Base-by-base conservation (phyloP, 2,888 invertebrate species). In the Monochamus alternatus region DNA sequence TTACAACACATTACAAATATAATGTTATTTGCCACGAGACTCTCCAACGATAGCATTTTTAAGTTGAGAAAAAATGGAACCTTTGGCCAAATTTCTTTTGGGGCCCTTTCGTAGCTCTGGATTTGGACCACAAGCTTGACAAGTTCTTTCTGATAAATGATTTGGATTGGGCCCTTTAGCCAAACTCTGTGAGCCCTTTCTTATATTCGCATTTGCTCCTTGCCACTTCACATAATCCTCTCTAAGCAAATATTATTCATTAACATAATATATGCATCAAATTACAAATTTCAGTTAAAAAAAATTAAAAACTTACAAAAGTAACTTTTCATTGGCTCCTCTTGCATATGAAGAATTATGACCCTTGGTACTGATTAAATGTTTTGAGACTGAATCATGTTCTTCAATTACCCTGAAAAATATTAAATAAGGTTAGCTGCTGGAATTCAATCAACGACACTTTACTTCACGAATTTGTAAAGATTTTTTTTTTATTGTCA, bases 161-260 rank as follows among this genome's bases (percentile, higher is more conserved):
- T 81, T 79, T 44, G 80, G 74, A 79, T 94, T 91, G 2, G 93
- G 90, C 1, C 95, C 94, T 71, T 89, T 89, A 0, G 91, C 90
- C 1, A 90, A 60, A 47, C 88, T 87, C 76, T 89, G 88, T n/a
- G 89, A 87, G 0, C 92, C 92, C 38, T 88, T 88, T 7, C 91
- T 88, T 14, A 93, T 88, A 66, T 91, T 91, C 0, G 93, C 92
- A 88, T 96, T 94, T 0, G 95, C 94, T 0, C 96, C 96, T 80
- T 94, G 94, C 96, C 96, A 96, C 4, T 95, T 93, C 66, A 95
- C 91, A 86, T 96, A 96, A 85, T 96, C 95, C 78, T 93, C 93
- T 75, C 96, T 96, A 66, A 63, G 79, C 76, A 30, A 44, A 72
- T 68, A 38, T 70, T 65, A 58, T 12, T 62, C 52, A 44, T 65